A percentile compares a stretch with the other conserved stretches of the same genome.
phyloP scores from a whole-genome alignment of 2,113 vertebrate genomes.

The Limanda limanda region DNA sequence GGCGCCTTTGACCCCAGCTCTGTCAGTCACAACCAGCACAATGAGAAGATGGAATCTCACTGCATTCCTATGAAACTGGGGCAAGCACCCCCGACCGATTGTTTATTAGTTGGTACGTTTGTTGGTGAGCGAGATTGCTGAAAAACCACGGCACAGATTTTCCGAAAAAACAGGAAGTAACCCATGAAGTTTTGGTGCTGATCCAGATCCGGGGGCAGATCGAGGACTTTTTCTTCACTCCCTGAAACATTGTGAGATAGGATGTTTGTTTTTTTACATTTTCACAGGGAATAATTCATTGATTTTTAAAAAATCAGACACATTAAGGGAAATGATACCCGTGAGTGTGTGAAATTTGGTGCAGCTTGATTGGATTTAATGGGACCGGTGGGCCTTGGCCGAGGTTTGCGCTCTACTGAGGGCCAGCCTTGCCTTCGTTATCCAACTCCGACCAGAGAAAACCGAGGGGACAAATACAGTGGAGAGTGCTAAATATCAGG shows the following conservation, averaged over 20 bases:
- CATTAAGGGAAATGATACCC: not conserved
- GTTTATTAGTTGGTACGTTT: not conserved
- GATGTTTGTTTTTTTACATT: not conserved
- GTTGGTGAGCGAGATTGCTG: not conserved
- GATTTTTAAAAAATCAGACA: not conserved
- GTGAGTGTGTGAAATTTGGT: not conserved
- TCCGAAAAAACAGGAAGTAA: not conserved
- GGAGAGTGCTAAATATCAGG: not conserved
- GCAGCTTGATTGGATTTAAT: not conserved
- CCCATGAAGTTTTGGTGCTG: not conserved
- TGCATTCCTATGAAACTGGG: conserved; percentile 41
- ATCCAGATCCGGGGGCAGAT: not conserved
- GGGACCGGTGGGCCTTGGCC: not conserved
- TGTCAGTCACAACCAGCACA: conserved; percentile 54
- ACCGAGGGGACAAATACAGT: not conserved
- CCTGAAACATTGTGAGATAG: not conserved
- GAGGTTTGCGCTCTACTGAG: not conserved
- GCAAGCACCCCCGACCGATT: not conserved
- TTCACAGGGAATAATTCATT: not conserved
- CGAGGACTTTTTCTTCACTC: not conserved
- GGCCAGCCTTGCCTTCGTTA: not conserved
- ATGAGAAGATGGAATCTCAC: conserved; percentile 48
- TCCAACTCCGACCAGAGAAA: not conserved
- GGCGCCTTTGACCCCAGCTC: conserved; percentile 45
- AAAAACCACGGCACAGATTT: not conserved